Base-by-base conservation (phyloP, 2,888 invertebrate species). In the Microctonus aethiopoides region DNA sequence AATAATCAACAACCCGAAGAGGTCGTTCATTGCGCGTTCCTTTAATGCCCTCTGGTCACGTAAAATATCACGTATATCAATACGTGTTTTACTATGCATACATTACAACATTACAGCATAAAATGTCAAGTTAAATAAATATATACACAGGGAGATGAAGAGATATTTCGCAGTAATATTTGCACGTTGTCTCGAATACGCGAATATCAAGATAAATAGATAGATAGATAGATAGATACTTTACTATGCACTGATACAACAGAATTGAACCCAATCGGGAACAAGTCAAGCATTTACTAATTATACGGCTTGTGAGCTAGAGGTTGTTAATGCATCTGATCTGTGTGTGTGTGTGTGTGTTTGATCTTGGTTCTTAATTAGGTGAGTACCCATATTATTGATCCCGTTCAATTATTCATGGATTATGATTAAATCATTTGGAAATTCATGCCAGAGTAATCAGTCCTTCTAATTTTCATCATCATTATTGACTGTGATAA, bases 231-330 rank as follows among this genome's bases (percentile, higher is more conserved):
- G 3, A 29, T 29, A 29, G 3, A 29, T 29, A 29, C 3, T 71
- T 67, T 73, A 67, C 68, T 67, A 67, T 16, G 16, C 16, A 16
- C 20, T 61, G 32, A 61, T 61, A 61, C 54, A 52, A 60, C 60
- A 61, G 60, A 67, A 61, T 51, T 52, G 39, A 61, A 51, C 24
- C 52, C 51, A 60, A 67, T 66, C 46, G 26, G 57, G 66, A 29
- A 39, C 32, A 57, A 66, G 57, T 66, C 66, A 32, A 57, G 41
- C 66, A 57, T 57, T 57, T 6, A 46, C 16, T 56, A 66, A 66
- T 66, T 66, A 66, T 66, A 66, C 46, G 66, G 41, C 57, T 46
- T 41, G 41, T 59, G 39, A 46, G 20, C 57, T 36, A 41, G 66
- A 26, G 24, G 57, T 66, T 32, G 66, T 41, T 57, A 46, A 66